These are phyloP conservation scores for Pasiphila rectangulata DNA, from an alignment of 2,888 invertebrate species.

Conservation along the genomic window DNA sequence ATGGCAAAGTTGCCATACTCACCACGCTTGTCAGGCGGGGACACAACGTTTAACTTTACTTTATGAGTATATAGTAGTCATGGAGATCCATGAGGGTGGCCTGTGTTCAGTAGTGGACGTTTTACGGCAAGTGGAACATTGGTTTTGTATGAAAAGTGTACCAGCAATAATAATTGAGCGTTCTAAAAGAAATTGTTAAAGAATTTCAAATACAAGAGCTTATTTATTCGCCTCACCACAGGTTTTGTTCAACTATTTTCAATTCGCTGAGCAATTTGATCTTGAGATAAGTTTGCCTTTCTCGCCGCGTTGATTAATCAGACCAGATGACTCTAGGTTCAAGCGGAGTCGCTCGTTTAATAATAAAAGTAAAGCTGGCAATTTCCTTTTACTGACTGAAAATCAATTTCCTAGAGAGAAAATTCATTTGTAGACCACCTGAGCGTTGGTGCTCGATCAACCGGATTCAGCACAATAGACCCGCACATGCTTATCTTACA, in stretches of 20 bases:
- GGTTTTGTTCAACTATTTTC: not conserved
- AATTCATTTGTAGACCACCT: conserved; percentile 64
- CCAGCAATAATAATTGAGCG: not conserved
- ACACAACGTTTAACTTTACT: too few relatives aligned
- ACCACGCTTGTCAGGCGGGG: too few relatives aligned
- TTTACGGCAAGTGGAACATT: too few relatives aligned
- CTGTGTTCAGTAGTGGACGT: too few relatives aligned
- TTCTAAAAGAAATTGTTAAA: not conserved
- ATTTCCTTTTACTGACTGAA: conserved; percentile 52
- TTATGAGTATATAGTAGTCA: too few relatives aligned
- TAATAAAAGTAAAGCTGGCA: conserved; percentile 43
- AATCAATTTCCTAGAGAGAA: conserved; percentile 60
- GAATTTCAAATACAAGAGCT: not conserved
- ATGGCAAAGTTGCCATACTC: too few relatives aligned
- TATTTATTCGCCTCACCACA: too few relatives aligned
- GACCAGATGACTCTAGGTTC: conserved; percentile 27
- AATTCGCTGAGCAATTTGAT: not conserved
- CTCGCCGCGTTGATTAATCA: conserved; percentile 29
- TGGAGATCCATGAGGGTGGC: too few relatives aligned
- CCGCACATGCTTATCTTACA: conserved; percentile 48
- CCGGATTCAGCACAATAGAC: conserved; percentile 49
- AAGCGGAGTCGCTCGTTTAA: conserved; percentile 33
- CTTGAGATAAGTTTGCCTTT: not conserved
- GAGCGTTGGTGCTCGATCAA: conserved; percentile 55
- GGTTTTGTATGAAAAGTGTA: conserved; percentile 3